Conservation (phyloP, 1,140 invertebrate genomes). For the Onthophagus taurus region DNA sequence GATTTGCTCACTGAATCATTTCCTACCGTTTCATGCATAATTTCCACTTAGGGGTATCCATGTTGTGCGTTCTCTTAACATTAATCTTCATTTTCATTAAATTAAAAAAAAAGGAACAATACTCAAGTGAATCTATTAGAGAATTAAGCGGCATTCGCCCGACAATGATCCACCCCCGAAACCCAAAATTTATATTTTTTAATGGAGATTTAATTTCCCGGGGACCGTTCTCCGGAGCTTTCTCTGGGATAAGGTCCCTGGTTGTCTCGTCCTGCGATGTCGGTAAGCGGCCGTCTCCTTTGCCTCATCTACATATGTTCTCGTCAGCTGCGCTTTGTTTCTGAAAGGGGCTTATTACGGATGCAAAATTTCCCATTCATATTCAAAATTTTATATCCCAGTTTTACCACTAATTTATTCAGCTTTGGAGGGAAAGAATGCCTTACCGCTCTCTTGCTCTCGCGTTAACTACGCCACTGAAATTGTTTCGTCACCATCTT, state of each 20-base stretch:
- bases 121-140: no score
- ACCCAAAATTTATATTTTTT: slow-evolving; percentile 12
- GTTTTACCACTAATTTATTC: slow-evolving; percentile 58
- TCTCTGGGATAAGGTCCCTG: not conserved
- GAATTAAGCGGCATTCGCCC: no score
- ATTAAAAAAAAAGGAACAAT: no score
- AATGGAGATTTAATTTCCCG: slow-evolving; percentile 12
- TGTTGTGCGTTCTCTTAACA: no score
- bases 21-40: no score
- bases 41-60: no score
- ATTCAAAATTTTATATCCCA: slow-evolving; percentile 80
- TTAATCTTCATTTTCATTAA: no score
- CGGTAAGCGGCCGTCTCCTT: slow-evolving; percentile 20
- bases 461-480: no score
- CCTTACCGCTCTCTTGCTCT: no score
- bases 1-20: no score
- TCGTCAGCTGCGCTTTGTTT: slow-evolving; percentile 54
- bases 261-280: slow-evolving; percentile 1
- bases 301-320: slow-evolving; percentile 55
- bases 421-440: no score
- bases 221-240: not conserved
- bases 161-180: no score
- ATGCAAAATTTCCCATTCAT: slow-evolving; percentile 81
- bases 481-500: slow-evolving; percentile 27
- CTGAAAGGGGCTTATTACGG: slow-evolving; percentile 58